phyloP scores from a whole-genome alignment of 2,797 vertebrate genomes.

The Molossus molossus region DNA sequence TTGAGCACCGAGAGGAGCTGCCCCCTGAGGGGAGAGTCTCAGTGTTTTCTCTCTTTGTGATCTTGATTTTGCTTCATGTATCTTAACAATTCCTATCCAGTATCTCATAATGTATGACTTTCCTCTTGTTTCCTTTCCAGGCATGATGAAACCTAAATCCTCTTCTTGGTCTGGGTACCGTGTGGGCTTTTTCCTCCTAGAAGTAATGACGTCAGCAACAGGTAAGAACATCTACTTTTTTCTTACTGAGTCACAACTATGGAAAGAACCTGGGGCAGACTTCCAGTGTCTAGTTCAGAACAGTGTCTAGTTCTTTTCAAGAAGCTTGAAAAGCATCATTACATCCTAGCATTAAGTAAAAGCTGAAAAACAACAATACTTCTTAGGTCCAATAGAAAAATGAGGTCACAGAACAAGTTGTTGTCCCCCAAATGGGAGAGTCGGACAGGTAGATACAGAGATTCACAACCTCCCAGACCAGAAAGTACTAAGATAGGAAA shows the following conservation, averaged over 20 bases:
- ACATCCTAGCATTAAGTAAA: neutral
- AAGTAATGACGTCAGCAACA: neutral
- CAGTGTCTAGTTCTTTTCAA: neutral
- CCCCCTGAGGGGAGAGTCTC: neutral
- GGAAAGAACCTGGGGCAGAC: neutral
- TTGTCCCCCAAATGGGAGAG: neutral
- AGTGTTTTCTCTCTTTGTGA: neutral
- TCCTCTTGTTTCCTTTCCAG: neutral
- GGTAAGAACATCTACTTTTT: constrained; percentile 29
- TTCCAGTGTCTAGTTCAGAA: neutral
- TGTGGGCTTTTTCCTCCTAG: constrained; percentile 24
- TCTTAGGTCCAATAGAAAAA: neutral
- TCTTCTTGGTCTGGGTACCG: neutral
- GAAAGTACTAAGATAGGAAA: neutral
- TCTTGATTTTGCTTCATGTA: neutral
- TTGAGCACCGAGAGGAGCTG: neutral
- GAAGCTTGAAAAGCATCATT: neutral
- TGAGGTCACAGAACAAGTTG: neutral
- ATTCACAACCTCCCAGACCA: neutral
- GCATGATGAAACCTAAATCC: neutral
- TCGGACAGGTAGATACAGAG: neutral
- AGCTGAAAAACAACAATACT: neutral
- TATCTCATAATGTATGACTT: neutral
- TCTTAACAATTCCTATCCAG: neutral
- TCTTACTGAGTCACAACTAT: neutral